A percentile compares a stretch with the other conserved stretches of the same genome.
Conservation (phyloP, 1,140 invertebrate genomes). For the Lasioglossum albipes region DNA sequence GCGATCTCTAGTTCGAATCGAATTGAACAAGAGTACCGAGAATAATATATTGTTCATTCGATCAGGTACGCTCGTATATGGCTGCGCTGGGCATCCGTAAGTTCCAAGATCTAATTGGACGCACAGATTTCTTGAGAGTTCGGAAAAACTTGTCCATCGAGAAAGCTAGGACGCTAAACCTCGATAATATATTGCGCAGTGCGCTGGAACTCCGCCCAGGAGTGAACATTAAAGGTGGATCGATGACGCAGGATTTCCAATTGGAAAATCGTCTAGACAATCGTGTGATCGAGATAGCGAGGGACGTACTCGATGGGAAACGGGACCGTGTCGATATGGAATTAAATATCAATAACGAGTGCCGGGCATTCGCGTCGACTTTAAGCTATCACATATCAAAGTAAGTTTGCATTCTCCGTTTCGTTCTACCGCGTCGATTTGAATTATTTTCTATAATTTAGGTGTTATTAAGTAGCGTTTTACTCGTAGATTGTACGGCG, state of each 20-base stretch:
- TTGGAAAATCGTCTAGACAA: conserved; percentile 94
- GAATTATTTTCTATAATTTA: background rate
- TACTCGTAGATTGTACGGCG: conserved; percentile 89
- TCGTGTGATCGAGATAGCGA: conserved; percentile 87
- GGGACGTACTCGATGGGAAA: conserved; percentile 87
- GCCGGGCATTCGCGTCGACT: conserved; percentile 95
- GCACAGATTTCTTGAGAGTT: conserved; percentile 92
- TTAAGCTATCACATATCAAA: conserved; percentile 96
- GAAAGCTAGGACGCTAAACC: conserved; percentile 93
- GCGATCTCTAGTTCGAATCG: too few relatives aligned
- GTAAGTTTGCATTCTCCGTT: conserved; percentile 80
- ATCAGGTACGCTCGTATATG: conserved; percentile 91
- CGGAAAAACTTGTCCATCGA: conserved; percentile 78
- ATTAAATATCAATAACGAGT: conserved; percentile 94
- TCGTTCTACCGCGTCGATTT: background rate
- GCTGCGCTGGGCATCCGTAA: conserved; percentile 92
- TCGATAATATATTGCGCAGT: conserved; percentile 92
- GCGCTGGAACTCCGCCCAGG: conserved; percentile 93
- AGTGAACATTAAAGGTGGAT: conserved; percentile 95
- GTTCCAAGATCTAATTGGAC: conserved; percentile 96
- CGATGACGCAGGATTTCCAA: conserved; percentile 93
- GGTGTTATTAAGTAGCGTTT: background rate
- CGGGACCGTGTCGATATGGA: conserved; percentile 86
- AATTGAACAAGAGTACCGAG: too few relatives aligned
- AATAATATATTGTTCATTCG: background rate